Evolutionary conservation across 2,113 vertebrate genomes (phyloP), one percentile per base, ranked within the genome.

Genomic region (Anguilla japonica): DNA sequence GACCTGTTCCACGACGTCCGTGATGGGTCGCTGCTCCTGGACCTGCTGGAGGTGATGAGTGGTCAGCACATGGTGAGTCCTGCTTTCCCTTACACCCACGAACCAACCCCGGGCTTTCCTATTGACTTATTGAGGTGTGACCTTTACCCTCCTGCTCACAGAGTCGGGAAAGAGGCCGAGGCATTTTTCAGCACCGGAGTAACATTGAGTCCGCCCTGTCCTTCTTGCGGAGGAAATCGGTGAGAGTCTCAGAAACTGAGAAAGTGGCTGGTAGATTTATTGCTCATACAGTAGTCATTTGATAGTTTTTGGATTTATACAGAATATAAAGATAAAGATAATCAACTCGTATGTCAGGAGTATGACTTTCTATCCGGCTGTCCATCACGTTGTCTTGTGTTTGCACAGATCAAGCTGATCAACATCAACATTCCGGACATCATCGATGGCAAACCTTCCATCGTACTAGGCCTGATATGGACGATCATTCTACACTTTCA

Each of bases 401-500:
- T 43, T 87, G 84, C 89, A 0, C 84, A 99, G 98, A 96, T 99
- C 91, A 99, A 98, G 92, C 95, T 99, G 56, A 97, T 99, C 93
- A 99, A 99, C 95, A 98, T 99, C 92, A 97, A 99, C 93, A 96
- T 99, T 91, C 91, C 97, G 90, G 98, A 99, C 92, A 97, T 99
- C 87, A 94, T 97, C 79, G 97, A 98, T 85, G 98, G 98, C 41
- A 99, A 97, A 87, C 97, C 98, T 67, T 98, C 97, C 91, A 98
- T 99, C 93, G 97, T 99, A 92, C 96, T 99, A 89, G 98, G 98
- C 87, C 95, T 99, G 67, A 96, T 99, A 91, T 99, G 98, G 98
- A 97, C 96, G 57, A 97, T 99, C 94, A 99, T 99, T 88, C 94
- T 98, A 81, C 97, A 99, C 95, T 99, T 99, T 90, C 98, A 99